Conservation (phyloP, 1,140 invertebrate genomes). For the Trinorchestia longiramus region DNA sequence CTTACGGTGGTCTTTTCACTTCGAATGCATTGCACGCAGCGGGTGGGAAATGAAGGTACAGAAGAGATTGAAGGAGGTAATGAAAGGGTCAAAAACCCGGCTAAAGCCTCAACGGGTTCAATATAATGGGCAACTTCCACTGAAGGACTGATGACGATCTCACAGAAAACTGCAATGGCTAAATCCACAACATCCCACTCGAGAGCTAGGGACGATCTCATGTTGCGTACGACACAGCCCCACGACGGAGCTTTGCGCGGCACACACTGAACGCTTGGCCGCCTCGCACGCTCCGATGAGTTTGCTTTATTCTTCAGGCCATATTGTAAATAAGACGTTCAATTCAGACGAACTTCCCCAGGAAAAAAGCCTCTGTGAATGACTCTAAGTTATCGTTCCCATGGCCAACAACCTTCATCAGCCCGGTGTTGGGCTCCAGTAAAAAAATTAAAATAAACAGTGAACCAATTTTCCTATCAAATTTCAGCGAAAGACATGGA, state of each 20-base stretch:
- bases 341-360: not conserved
- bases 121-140: not conserved
- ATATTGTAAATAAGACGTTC: constrained; percentile 31
- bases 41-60: not conserved
- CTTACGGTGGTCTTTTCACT: not conserved
- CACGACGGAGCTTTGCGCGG: not conserved
- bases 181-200: not conserved
- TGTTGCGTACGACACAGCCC: not conserved
- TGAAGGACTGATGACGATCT: not conserved
- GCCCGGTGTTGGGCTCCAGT: not conserved
- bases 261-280: not conserved
- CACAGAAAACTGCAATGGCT: not conserved
- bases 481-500: not conserved
- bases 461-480: not conserved
- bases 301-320: constrained; percentile 4
- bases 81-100: not conserved
- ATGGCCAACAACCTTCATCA: not conserved
- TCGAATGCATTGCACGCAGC: not conserved
- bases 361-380: not conserved
- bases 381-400: not conserved
- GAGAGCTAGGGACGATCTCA: not conserved
- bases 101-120: not conserved
- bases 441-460: not conserved
- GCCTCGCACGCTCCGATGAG: constrained; percentile 41
- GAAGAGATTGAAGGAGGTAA: not conserved